These are phyloP conservation scores for Bos indicus DNA, from an alignment of 2,113 vertebrate species.

Conservation along the genomic window DNA sequence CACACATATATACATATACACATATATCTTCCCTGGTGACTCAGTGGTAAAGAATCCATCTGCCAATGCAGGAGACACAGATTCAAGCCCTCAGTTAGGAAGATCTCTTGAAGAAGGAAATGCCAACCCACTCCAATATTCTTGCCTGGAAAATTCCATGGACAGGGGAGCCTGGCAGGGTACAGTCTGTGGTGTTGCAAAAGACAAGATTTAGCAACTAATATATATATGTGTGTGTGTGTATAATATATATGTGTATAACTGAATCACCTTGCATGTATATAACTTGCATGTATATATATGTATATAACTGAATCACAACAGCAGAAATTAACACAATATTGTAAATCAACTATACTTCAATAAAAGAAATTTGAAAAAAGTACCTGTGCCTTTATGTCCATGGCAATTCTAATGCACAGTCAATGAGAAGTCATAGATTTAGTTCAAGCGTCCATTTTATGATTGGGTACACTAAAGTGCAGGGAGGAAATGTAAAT, in stretches of 20 bases:
- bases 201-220: background rate
- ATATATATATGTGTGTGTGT: rapidly evolving
- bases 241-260: background rate
- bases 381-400: background rate
- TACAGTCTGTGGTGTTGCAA: background rate
- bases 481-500: background rate
- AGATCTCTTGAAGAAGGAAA: background rate
- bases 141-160: background rate
- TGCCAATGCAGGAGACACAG: background rate
- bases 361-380: background rate
- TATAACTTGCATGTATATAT: background rate
- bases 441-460: background rate
- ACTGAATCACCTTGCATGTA: background rate
- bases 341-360: background rate
- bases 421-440: background rate
- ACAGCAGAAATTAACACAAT: background rate
- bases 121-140: background rate
- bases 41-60: background rate
- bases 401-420: background rate
- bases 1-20: too few species aligned
- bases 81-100: background rate
- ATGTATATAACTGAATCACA: background rate
- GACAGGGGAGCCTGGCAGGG: background rate
- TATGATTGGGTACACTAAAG: background rate
- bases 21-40: background rate